Evolutionary conservation across 2,888 invertebrate species (phyloP).

Genomic region (Troides helena): DNA sequence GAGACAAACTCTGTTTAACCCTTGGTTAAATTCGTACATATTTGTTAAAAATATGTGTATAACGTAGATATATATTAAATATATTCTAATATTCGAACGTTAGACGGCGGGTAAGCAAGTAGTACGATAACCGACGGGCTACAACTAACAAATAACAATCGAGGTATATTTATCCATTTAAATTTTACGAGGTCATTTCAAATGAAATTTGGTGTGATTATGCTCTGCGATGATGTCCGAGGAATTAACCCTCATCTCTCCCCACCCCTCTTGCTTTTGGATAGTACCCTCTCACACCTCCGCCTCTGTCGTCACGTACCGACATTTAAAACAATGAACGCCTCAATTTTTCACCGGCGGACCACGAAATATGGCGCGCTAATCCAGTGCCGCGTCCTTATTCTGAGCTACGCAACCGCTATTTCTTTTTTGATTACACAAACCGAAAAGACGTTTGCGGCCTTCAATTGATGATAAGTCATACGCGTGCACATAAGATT

Average conservation of each 20-base stretch:
- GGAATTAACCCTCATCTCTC: constrained; percentile 37
- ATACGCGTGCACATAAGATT: too few relatives aligned
- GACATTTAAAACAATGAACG: constrained; percentile 75
- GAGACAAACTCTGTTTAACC: background rate
- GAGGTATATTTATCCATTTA: constrained; percentile 1
- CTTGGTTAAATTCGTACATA: background rate
- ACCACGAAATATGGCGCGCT: constrained; percentile 50
- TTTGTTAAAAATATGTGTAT: background rate
- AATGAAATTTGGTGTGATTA: constrained; percentile 43
- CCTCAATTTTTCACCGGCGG: constrained; percentile 73
- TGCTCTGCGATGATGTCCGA: constrained; percentile 23
- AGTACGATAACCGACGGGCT: background rate
- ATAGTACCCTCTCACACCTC: constrained; percentile 37
- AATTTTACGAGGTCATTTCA: constrained; percentile 34
- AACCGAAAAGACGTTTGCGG: too few relatives aligned
- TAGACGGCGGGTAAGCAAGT: background rate
- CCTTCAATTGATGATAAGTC: too few relatives aligned
- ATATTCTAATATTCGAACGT: background rate
- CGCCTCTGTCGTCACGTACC: constrained; percentile 57
- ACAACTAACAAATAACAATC: background rate
- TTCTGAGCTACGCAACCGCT: constrained; percentile 30
- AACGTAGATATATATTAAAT: background rate
- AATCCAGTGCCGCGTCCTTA: constrained; percentile 55
- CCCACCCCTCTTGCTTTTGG: constrained; percentile 40
- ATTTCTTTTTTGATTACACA: too few relatives aligned